Percentiles rank a stretch among this genome's conserved stretches.
phyloP scores from a whole-genome alignment of 2,113 vertebrate species.

The Microcebus lehilahytsara region DNA sequence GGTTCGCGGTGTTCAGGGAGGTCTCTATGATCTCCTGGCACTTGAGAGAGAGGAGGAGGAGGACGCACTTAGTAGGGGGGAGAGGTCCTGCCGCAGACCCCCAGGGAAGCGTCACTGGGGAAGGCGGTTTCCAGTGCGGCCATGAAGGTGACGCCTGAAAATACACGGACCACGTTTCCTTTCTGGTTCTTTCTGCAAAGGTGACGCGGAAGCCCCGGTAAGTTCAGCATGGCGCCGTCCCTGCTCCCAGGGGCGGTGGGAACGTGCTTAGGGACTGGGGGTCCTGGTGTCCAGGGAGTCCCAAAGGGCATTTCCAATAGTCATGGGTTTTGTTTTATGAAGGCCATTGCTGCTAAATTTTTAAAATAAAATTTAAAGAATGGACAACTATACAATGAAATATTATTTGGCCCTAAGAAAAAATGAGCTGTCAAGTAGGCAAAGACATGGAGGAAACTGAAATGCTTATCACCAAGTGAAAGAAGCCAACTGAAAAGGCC shows the following conservation, averaged over 20 bases:
- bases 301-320: background rate
- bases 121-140: background rate
- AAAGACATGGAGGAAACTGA: too few species aligned
- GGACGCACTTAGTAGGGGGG: fast-evolving
- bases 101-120: fast-evolving
- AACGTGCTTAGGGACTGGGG: too few species aligned
- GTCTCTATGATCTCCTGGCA: slow-evolving; percentile 91
- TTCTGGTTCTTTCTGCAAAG: background rate
- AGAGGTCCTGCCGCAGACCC: fast-evolving
- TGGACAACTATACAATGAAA: fast-evolving
- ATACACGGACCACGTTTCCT: fast-evolving
- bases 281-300: fast-evolving
- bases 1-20: slow-evolving; percentile 86
- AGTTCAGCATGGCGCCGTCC: fast-evolving
- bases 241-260: fast-evolving
- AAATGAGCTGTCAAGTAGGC: fast-evolving
- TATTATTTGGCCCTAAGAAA: background rate
- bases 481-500: background rate
- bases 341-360: background rate
- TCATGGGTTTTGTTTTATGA: background rate
- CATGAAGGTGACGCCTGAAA: fast-evolving
- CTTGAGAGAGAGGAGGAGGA: slow-evolving; percentile 75
- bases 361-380: background rate
- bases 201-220: fast-evolving
- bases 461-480: fast-evolving